These are phyloP conservation scores for Drosophila cognata DNA, from an alignment of 2,888 invertebrate species.

Conservation along the genomic window DNA sequence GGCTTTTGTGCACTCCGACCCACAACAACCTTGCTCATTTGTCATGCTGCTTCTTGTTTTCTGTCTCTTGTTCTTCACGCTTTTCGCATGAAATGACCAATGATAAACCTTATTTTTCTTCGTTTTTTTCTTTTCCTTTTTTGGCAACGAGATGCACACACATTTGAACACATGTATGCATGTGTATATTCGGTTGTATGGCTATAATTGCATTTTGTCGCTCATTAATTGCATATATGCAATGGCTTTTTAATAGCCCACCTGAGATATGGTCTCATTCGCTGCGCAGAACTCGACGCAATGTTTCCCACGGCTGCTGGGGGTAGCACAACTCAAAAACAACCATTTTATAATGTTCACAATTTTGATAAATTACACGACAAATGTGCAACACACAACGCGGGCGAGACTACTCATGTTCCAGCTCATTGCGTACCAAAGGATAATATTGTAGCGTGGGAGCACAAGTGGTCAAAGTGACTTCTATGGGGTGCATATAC, in stretches of 20 bases:
- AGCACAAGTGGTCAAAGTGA: constrained; percentile 26
- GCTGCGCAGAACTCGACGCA: constrained; percentile 9
- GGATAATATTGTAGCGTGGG: constrained; percentile 66
- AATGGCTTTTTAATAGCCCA: constrained; percentile 75
- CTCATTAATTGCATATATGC: constrained; percentile 76
- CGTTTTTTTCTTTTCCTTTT: neutral
- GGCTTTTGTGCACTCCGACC: constrained; percentile 62
- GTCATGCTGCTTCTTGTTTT: constrained; percentile 45
- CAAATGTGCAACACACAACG: constrained; percentile 46
- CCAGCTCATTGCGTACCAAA: constrained; percentile 68
- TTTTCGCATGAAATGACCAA: constrained; percentile 68
- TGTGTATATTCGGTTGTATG: constrained; percentile 1
- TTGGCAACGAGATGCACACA: constrained; percentile 42
- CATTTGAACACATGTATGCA: neutral
- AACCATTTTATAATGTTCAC: constrained; percentile 16
- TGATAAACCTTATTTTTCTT: constrained; percentile 25
- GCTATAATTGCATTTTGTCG: constrained; percentile 52
- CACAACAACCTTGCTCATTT: constrained; percentile 63
- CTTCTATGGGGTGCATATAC: neutral
- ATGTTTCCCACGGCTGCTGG: constrained; percentile 62
- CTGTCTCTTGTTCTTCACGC: constrained; percentile 31
- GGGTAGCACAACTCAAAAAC: constrained; percentile 35
- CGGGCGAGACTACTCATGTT: constrained; percentile 44
- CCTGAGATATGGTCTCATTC: constrained; percentile 12
- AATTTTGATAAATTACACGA: constrained; percentile 72